Conservation (phyloP, 2,797 vertebrate species). For the Megalops cyprinoides region DNA sequence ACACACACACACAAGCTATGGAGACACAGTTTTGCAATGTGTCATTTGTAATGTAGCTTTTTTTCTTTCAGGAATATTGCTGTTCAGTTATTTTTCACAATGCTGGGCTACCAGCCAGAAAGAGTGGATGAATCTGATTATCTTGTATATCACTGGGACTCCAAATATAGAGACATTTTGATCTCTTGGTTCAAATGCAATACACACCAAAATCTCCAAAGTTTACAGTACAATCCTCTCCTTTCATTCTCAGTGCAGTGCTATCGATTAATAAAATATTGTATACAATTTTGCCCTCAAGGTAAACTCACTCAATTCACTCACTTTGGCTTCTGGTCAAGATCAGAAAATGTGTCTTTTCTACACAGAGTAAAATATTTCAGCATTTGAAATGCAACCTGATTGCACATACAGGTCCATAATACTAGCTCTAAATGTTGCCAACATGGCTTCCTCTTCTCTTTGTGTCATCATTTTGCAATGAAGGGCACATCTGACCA, state of each 20-base stretch:
- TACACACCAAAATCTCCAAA: slow-evolving; percentile 15
- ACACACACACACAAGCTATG: not conserved
- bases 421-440: not conserved
- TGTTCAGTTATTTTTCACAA: not conserved
- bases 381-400: not conserved
- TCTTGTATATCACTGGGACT: not conserved
- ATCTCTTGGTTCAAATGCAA: not conserved
- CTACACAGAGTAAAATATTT: not conserved
- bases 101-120: slow-evolving; percentile 13
- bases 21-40: not conserved
- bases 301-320: not conserved
- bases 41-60: not conserved
- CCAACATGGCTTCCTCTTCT: not conserved
- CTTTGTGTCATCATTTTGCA: not conserved
- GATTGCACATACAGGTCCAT: not conserved
- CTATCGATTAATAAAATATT: not conserved
- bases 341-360: not conserved
- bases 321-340: not conserved
- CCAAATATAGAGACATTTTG: not conserved
- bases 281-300: not conserved
- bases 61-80: not conserved
- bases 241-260: not conserved
- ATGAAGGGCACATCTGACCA: not conserved
- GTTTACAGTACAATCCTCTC: not conserved
- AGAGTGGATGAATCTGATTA: not conserved